Base-by-base conservation (phyloP, 2,888 invertebrate genomes). In the Tachina lurida region DNA sequence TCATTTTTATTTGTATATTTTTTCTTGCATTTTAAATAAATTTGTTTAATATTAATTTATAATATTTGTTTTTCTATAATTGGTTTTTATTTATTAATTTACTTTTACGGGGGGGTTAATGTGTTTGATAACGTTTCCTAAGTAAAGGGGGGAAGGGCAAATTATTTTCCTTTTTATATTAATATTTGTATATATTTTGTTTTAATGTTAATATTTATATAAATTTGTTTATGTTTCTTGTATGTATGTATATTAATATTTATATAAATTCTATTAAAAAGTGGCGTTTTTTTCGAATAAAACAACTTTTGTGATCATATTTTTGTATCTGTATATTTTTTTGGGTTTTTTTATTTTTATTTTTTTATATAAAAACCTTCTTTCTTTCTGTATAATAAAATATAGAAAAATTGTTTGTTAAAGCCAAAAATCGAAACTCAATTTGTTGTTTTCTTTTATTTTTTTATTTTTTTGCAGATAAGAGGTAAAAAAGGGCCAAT, bases 241-340 rank as follows among this genome's bases (percentile, higher is more conserved):
- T 67, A 39, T 54, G 7, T 31, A 31, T 43, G 9, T 52, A 39
- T 31, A 19, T 70, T 56, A 70, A 70, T 71, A 71, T 71, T 71
- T 71, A 56, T 56, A 71, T 71, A 82, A 76, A 82, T 82, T 82
- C 65, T 76, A 70, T 76, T 76, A 71, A 76, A 82, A 82, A 71
- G 76, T 71, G 67, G 49, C 60, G 45, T 76, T 71, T 80, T 56
- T 1, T 56, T 56, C 17, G 43, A 65, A 52, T 52, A 68, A 75
- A 68, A 62, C 43, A 68, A 68, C 19, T 60, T 62, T 49, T 73
- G 22, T 56, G 39, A 17, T 31, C 31, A 31, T 52, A 49, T 71
- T 74, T 54, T 41, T 19, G 12, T 19, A 22, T 45, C 10, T 43
- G 39, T 70, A 39, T 74, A 31, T 19, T 49, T 39, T 75, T 63